phyloP scores from a whole-genome alignment of 2,113 vertebrate genomes.

The Cyphomyrus plagiostoma region DNA sequence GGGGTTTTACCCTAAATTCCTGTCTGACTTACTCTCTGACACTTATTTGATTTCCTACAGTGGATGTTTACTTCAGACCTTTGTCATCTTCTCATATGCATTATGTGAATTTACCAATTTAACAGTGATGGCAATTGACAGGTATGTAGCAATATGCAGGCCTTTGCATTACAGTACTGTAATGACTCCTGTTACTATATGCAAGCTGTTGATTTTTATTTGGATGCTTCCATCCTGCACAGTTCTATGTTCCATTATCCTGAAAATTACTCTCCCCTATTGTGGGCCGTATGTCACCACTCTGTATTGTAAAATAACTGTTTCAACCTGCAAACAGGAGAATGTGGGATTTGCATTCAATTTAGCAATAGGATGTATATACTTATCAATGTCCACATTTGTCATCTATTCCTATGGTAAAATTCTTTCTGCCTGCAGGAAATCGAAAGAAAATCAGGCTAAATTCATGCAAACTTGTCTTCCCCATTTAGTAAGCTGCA shows the following conservation, averaged over 20 bases:
- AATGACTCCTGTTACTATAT: neutral
- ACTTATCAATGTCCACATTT: too few relatives aligned
- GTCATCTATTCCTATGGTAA: too few relatives aligned
- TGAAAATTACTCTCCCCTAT: neutral
- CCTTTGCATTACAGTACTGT: slow-evolving; percentile 2
- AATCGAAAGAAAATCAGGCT: too few relatives aligned
- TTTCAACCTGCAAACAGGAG: too few relatives aligned
- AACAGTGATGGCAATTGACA: neutral
- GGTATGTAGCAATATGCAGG: neutral
- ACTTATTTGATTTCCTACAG: neutral
- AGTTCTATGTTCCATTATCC: neutral
- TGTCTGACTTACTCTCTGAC: slow-evolving; percentile 12
- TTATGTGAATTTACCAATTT: neutral
- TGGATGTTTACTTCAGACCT: neutral
- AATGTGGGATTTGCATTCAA: too few relatives aligned
- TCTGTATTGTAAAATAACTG: slow-evolving; percentile 2
- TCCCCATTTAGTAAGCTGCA: too few relatives aligned
- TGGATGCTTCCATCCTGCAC: slow-evolving; percentile 9
- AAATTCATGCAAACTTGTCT: too few relatives aligned
- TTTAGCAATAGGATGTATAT: too few relatives aligned
- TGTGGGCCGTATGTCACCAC: neutral
- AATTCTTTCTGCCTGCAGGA: neutral
- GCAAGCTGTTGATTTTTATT: neutral
- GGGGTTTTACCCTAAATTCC: slow-evolving; percentile 21
- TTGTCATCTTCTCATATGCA: neutral